Percentiles rank a stretch among this genome's conserved stretches.
Conservation (phyloP, 2,797 vertebrate genomes). For the Artibeus lituratus region DNA sequence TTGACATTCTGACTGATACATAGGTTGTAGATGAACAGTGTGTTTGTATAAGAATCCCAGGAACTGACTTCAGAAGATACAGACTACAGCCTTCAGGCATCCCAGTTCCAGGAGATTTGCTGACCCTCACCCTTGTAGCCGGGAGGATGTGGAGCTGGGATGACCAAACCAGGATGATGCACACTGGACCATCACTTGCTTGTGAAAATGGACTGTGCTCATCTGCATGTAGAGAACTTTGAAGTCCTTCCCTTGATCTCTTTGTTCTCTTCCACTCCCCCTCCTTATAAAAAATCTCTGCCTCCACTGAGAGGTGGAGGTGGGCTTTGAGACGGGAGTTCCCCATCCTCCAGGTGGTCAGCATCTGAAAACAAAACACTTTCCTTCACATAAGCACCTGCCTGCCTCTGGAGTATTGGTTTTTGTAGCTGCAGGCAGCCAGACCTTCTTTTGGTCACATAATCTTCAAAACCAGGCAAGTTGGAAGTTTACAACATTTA, state of each 20-base stretch:
- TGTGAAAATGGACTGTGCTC: neutral
- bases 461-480: neutral
- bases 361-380: neutral
- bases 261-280: neutral
- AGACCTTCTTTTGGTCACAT: neutral
- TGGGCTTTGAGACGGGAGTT: neutral
- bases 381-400: neutral
- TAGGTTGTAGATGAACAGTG: neutral
- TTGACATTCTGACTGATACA: neutral
- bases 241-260: neutral
- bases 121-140: neutral
- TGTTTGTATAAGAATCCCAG: neutral
- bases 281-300: neutral
- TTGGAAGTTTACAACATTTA: conserved; percentile 7
- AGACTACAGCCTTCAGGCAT: neutral
- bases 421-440: neutral
- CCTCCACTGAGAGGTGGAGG: neutral
- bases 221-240: neutral
- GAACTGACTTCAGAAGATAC: neutral
- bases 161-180: neutral
- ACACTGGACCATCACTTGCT: neutral
- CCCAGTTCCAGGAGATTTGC: neutral
- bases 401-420: neutral
- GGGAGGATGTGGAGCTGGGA: neutral
- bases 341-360: neutral